phyloP scores from a whole-genome alignment of 2,113 vertebrate genomes.

The Galemys pyrenaicus region DNA sequence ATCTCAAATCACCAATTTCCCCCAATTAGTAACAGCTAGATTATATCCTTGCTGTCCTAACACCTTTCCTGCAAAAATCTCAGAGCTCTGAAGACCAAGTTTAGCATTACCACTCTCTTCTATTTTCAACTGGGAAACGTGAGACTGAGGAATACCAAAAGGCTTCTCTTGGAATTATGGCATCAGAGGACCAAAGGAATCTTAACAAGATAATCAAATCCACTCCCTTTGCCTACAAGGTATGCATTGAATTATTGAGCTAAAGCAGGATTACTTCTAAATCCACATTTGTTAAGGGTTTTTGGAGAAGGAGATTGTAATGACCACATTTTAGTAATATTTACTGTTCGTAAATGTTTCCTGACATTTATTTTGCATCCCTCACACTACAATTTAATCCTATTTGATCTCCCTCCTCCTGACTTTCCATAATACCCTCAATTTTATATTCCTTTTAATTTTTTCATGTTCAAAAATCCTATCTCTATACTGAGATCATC shows the following conservation, averaged over 20 bases:
- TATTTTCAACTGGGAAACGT: constrained; percentile 22
- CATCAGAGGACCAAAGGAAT: constrained; percentile 3
- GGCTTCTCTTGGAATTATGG: constrained; percentile 31
- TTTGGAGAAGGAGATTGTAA: constrained; percentile 24
- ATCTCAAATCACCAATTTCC: background rate
- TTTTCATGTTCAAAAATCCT: background rate
- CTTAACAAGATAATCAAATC: constrained; percentile 52
- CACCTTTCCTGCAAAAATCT: background rate
- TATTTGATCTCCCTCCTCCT: constrained; percentile 16
- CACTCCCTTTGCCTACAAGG: background rate
- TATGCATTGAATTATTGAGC: constrained; percentile 15
- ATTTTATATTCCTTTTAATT: constrained; percentile 7
- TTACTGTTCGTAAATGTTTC: constrained; percentile 45
- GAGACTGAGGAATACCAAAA: constrained; percentile 12
- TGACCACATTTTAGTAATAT: background rate
- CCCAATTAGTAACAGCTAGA: background rate
- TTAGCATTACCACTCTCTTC: background rate
- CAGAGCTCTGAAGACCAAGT: background rate
- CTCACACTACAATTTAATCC: background rate
- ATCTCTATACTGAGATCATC: background rate
- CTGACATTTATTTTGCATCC: constrained; percentile 4
- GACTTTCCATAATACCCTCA: background rate
- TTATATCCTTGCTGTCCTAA: background rate
- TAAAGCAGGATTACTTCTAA: constrained; percentile 52
- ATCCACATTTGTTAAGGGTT: constrained; percentile 37